Conservation (phyloP, 1,140 invertebrate species). For the Bombus pyrosoma region DNA sequence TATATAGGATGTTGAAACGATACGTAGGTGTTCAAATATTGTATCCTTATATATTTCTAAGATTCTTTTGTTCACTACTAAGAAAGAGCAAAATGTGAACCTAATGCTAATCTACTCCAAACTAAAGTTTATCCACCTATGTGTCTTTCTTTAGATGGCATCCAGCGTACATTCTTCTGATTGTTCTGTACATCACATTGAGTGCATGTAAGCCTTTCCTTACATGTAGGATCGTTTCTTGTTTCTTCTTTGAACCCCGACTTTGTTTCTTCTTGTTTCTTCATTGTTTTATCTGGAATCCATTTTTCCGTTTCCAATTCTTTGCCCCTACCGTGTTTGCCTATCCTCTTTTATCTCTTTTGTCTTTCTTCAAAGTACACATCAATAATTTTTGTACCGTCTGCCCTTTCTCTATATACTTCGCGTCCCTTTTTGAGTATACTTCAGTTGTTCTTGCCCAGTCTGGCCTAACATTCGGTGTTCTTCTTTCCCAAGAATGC, state of each 20-base stretch:
- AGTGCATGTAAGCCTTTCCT: too few relatives aligned
- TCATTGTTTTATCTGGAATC: background rate
- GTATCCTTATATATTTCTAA: background rate
- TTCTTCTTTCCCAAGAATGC: constrained; percentile 17
- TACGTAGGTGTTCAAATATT: too few relatives aligned
- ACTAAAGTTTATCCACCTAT: too few relatives aligned
- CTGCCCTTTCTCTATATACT: background rate
- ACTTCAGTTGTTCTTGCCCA: constrained; percentile 21
- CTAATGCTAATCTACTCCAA: background rate
- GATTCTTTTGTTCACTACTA: too few relatives aligned
- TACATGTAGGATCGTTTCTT: background rate
- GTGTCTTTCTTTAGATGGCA: too few relatives aligned
- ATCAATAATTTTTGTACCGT: background rate
- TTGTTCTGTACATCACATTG: background rate
- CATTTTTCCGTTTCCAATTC: background rate
- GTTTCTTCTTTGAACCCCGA: background rate
- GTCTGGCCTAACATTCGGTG: constrained; percentile 18
- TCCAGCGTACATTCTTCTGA: background rate
- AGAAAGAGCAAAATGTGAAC: too few relatives aligned
- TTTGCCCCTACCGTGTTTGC: background rate
- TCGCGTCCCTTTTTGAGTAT: background rate
- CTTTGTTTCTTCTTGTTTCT: background rate
- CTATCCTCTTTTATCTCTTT: background rate
- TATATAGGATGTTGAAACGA: too few relatives aligned
- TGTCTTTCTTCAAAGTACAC: background rate